Evolutionary conservation across 1,140 invertebrate genomes (phyloP).

Genomic region (Elysia chlorotica): DNA sequence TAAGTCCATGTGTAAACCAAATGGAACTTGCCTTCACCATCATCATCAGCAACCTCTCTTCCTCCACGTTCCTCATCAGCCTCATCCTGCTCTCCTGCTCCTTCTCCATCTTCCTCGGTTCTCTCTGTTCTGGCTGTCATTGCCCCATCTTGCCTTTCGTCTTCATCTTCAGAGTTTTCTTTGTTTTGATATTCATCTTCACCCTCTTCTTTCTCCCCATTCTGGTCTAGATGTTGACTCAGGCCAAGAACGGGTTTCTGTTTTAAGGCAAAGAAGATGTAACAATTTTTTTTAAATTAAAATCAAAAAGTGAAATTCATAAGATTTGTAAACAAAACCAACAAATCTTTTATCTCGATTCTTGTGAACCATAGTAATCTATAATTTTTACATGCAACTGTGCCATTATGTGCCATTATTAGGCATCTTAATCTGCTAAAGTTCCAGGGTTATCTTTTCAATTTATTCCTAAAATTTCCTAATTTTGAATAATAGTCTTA

Average conservation of each 20-base stretch:
- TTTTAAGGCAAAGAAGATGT: neutral
- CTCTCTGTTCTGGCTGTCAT: constrained; percentile 30
- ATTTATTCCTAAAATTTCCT: no score
- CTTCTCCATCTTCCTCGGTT: constrained; percentile 25
- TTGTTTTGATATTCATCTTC: constrained; percentile 13
- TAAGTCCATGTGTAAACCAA: no score
- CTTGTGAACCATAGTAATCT: no score
- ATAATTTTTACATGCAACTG: no score
- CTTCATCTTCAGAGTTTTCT: constrained; percentile 21
- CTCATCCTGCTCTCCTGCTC: constrained; percentile 30
- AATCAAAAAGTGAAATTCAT: neutral
- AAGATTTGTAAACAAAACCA: no score
- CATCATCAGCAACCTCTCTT: constrained; percentile 1
- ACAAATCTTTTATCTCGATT: no score
- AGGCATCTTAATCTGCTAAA: no score
- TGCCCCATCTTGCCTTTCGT: constrained; percentile 25
- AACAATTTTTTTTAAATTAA: neutral
- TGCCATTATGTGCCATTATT: no score
- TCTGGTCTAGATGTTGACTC: constrained; percentile 16
- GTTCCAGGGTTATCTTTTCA: no score
- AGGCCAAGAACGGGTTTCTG: neutral
- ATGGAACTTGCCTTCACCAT: no score
- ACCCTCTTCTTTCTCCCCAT: constrained; percentile 15
- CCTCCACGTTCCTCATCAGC: constrained; percentile 29
- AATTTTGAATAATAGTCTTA: no score